phyloP scores from a whole-genome alignment of 2,888 invertebrate species.

The Drosophila rubida region DNA sequence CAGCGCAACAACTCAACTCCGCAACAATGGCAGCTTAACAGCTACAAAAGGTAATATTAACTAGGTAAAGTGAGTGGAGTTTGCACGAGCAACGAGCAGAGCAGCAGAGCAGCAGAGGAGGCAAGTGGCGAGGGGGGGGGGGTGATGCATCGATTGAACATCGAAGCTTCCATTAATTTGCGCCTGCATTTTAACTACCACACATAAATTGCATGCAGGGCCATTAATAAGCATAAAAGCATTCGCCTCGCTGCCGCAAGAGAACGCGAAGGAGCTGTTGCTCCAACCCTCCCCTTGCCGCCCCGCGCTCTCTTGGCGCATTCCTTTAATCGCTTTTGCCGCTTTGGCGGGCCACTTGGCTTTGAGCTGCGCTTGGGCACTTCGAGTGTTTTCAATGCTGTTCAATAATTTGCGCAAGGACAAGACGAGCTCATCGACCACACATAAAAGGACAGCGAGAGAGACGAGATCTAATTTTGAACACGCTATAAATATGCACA shows the following conservation, averaged over 20 bases:
- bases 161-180: slow-evolving; percentile 64
- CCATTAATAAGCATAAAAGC: slow-evolving; percentile 80
- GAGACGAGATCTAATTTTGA: no score
- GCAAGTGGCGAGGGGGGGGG: no score
- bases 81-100: background rate
- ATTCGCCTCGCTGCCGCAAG: slow-evolving; percentile 42
- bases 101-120: background rate
- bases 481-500: no score
- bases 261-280: slow-evolving; percentile 15
- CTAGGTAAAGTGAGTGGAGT: background rate
- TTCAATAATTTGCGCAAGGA: slow-evolving; percentile 77
- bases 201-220: slow-evolving; percentile 74
- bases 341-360: slow-evolving; percentile 37
- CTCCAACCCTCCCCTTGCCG: background rate
- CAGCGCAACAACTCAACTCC: no score
- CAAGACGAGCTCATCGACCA: slow-evolving; percentile 34
- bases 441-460: slow-evolving; percentile 27
- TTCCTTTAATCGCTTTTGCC: slow-evolving; percentile 17
- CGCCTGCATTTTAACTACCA: slow-evolving; percentile 65
- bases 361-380: slow-evolving; percentile 49
- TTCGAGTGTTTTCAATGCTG: slow-evolving; percentile 81
- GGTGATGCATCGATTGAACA: slow-evolving; percentile 11
- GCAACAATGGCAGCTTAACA: background rate
- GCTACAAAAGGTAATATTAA: slow-evolving; percentile 14
- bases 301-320: background rate